Evolutionary conservation across 2,888 invertebrate species (phyloP).

Genomic region (Philereme vetulata): DNA sequence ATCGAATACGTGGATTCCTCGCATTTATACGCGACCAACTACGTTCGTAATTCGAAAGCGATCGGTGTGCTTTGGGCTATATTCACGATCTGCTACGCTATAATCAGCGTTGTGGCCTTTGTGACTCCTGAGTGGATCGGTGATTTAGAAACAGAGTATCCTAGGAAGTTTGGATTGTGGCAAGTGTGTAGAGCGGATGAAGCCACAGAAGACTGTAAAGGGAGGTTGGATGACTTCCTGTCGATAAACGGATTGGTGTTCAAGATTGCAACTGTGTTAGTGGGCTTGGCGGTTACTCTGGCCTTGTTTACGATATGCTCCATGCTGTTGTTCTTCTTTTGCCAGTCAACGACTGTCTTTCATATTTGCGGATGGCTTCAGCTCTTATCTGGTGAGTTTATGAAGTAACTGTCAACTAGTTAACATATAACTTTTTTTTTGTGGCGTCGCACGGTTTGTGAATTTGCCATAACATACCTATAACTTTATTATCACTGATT

Average conservation of each 20-base stretch:
- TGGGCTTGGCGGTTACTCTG: slow-evolving; percentile 92
- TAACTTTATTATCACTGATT: too few species aligned
- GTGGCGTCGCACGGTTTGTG: too few species aligned
- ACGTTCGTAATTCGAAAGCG: slow-evolving; percentile 96
- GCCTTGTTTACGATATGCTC: slow-evolving; percentile 94
- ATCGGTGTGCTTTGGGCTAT: slow-evolving; percentile 99
- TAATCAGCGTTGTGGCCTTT: slow-evolving; percentile 97
- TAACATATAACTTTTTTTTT: too few species aligned
- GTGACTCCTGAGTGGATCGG: slow-evolving; percentile 97
- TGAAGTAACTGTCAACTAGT: not conserved
- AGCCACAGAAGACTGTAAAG: slow-evolving; percentile 91
- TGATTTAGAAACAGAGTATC: slow-evolving; percentile 92
- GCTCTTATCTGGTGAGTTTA: slow-evolving; percentile 93
- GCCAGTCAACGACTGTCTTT: slow-evolving; percentile 95
- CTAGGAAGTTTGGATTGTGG: slow-evolving; percentile 97
- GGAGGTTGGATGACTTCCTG: slow-evolving; percentile 92
- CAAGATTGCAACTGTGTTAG: slow-evolving; percentile 94
- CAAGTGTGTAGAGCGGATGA: slow-evolving; percentile 92
- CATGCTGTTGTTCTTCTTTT: slow-evolving; percentile 96
- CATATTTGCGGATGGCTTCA: slow-evolving; percentile 98
- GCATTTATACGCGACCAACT: slow-evolving; percentile 95
- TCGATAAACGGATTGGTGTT: slow-evolving; percentile 92
- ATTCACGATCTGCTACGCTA: slow-evolving; percentile 98
- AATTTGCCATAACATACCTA: too few species aligned
- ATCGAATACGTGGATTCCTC: slow-evolving; percentile 96